Percentiles rank a stretch among this genome's conserved stretches.
phyloP scores from a whole-genome alignment of 2,888 invertebrate species.

The Standfussiana lucernea region DNA sequence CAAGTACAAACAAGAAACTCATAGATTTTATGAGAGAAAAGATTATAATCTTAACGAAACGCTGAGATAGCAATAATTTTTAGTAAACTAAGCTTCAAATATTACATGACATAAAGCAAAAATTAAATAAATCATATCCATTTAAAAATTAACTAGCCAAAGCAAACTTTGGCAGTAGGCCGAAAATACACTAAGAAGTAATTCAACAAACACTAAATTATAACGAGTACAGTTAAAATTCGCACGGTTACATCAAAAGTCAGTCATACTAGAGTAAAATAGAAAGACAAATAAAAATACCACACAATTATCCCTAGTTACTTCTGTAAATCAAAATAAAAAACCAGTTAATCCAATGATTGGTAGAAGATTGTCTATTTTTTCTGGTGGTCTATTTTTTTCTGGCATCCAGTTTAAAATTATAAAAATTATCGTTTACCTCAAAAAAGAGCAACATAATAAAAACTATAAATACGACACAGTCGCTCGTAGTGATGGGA shows the following conservation, averaged over 20 bases:
- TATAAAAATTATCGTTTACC: constrained; percentile 17
- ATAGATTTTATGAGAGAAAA: neutral
- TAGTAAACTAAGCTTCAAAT: neutral
- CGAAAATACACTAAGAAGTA: constrained; percentile 1
- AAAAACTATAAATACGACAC: constrained; percentile 52
- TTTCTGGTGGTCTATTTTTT: constrained; percentile 24
- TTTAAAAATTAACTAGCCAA: constrained; percentile 29
- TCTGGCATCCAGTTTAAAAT: constrained; percentile 34
- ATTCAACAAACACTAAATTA: constrained; percentile 4
- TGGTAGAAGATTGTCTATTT: constrained; percentile 14
- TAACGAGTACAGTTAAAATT: constrained; percentile 15
- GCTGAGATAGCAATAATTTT: neutral
- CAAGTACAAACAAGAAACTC: neutral
- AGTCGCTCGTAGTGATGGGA: constrained; percentile 48
- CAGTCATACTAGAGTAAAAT: constrained; percentile 5
- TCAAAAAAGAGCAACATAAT: constrained; percentile 24
- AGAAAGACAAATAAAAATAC: constrained; percentile 14
- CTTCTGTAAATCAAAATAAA: constrained; percentile 7
- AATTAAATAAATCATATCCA: constrained; percentile 20
- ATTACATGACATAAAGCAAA: neutral
- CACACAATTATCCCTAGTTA: constrained; percentile 23
- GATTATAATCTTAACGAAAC: neutral
- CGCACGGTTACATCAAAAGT: constrained; percentile 1
- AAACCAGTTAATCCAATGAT: constrained; percentile 12
- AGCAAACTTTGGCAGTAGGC: constrained; percentile 26